Evolutionary conservation across 2,113 vertebrate genomes (phyloP).

Genomic region (Axis porcinus): DNA sequence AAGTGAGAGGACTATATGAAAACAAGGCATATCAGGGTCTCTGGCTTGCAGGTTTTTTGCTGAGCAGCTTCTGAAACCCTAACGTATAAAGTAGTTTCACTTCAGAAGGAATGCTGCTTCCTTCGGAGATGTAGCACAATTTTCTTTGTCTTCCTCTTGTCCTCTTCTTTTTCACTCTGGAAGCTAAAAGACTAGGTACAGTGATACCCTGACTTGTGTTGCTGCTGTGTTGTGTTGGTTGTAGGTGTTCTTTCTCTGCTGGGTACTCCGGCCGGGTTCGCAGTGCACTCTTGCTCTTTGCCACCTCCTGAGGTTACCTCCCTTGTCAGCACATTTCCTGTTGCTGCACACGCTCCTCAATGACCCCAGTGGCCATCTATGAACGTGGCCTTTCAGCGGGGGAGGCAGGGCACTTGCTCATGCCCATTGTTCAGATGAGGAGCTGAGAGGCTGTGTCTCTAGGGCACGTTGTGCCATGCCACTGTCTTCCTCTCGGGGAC

Average conservation of each 20-base stretch:
- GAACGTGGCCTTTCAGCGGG: neutral
- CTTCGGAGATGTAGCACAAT: neutral
- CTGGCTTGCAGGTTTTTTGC: neutral
- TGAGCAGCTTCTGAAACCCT: neutral
- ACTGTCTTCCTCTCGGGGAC: neutral
- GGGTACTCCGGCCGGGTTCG: neutral
- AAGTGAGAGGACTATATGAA: neutral
- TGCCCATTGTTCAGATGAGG: neutral
- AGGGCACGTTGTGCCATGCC: too few species aligned
- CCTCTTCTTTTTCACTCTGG: neutral
- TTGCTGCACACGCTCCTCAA: neutral
- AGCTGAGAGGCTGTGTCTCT: neutral
- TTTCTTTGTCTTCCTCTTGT: neutral
- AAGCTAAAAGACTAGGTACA: neutral
- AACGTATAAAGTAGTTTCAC: neutral
- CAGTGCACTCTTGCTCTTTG: neutral
- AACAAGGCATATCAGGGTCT: neutral
- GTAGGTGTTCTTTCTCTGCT: neutral
- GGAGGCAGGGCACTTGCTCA: neutral
- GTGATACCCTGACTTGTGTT: neutral
- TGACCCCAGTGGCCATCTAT: neutral
- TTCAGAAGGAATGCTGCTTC: neutral
- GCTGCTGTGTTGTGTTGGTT: neutral
- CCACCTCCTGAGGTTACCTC: neutral
- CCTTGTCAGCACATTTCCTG: neutral